Base-by-base conservation (phyloP, 2,113 vertebrate genomes). In the Cephalopterus ornatus region DNA sequence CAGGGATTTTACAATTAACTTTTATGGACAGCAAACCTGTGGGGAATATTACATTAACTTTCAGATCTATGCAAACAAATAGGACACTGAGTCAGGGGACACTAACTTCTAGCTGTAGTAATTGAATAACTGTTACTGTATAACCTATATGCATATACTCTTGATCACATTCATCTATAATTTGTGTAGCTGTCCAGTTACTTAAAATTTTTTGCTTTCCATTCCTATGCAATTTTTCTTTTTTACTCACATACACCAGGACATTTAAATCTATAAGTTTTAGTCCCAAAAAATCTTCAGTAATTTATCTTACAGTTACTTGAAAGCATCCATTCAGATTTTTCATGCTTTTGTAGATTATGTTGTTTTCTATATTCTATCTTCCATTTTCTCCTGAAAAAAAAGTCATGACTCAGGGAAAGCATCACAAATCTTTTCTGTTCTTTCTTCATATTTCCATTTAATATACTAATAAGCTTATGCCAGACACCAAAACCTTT, bases 371-470 rank as follows among this genome's bases (percentile, higher is more conserved):
- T 59, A 20, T 67, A 49, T 47, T 53, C 15, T 32, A 22, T 68
- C 81, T 85, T 77, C 39, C 11, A 49, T 59, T 65, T 92, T 87
- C 26, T 84, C 53, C 39, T 35, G 30, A 26, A 19, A 87, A 87
- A 70, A 92, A 68, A 16, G 8, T 53, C 9, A 74, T 32, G 15
- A 55, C 22, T 88, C 19, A 37, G 12, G 26, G 49, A 77, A 89
- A 81, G 9, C 23, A 59, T 50, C 19, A 73, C 19, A 76, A 77
- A 41, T 37, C 5, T 63, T 90, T 84, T 68, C 53, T 77, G 28
- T 49, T 81, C 44, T 76, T 73, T 35, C 12, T 77, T 94, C 59
- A 27, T 12, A n/a, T 95, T 92, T 88, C 53, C 49, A 72, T 73
- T 90, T 85, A 41, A 26, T 77, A 8, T 46, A 55, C 6, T 80